Evolutionary conservation across 2,797 vertebrate genomes (phyloP).

Genomic region (Macroramphosus scolopax): DNA sequence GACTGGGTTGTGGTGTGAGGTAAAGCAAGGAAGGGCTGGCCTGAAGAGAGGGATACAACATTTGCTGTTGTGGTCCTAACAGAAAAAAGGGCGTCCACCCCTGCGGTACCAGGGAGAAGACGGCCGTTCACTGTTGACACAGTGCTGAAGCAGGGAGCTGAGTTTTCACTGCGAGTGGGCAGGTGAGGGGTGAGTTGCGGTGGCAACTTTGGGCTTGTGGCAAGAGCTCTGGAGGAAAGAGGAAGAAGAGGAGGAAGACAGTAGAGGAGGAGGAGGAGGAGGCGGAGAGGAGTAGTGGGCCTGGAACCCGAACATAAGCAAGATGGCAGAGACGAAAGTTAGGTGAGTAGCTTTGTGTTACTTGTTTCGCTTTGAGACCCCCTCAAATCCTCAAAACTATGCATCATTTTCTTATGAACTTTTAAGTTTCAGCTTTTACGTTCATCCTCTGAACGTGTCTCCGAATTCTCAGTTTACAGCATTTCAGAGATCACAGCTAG

Average conservation of each 20-base stretch:
- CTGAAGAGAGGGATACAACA: slow-evolving; percentile 22
- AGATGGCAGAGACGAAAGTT: slow-evolving; percentile 79
- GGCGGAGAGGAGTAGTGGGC: slow-evolving; percentile 34
- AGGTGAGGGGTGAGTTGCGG: slow-evolving; percentile 29
- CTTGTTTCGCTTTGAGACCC: no score
- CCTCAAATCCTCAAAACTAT: no score
- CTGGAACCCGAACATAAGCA: slow-evolving; percentile 53
- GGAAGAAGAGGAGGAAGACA: slow-evolving; percentile 14
- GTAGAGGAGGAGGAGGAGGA: slow-evolving; percentile 9
- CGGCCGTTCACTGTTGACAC: slow-evolving; percentile 1
- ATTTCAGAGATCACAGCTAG: no score
- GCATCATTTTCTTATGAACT: no score
- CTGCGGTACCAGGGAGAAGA: slow-evolving; percentile 5
- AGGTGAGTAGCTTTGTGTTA: slow-evolving; percentile 56
- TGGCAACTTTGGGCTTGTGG: slow-evolving; percentile 20
- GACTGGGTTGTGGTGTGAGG: slow-evolving; percentile 25
- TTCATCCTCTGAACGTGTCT: no score
- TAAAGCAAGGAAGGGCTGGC: slow-evolving; percentile 33
- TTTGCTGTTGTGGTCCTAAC: slow-evolving; percentile 23
- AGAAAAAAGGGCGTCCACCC: slow-evolving; percentile 22
- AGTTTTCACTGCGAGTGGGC: slow-evolving; percentile 19
- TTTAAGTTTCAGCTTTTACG: no score
- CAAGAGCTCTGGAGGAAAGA: slow-evolving; percentile 21
- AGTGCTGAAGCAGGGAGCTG: slow-evolving; percentile 15
- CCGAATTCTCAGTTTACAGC: no score